Evolutionary conservation across 2,113 vertebrate genomes (phyloP).

Genomic region (Chitala chitala): DNA sequence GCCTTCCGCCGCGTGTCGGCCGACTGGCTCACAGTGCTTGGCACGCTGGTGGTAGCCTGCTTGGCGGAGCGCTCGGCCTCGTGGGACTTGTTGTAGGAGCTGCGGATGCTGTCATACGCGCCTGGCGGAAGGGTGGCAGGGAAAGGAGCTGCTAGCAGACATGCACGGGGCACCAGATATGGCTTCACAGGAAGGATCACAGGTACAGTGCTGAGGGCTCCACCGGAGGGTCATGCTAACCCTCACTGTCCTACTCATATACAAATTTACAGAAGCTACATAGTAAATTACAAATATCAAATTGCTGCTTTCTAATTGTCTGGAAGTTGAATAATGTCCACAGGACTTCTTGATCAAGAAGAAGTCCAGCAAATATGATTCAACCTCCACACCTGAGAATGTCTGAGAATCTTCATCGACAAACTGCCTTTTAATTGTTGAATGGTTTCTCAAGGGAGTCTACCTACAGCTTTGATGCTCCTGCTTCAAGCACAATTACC

Average conservation of each 20-base stretch:
- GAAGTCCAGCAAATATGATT: too few species aligned
- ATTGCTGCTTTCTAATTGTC: too few species aligned
- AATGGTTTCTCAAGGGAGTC: too few species aligned
- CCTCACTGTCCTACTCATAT: too few species aligned
- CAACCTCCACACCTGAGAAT: too few species aligned
- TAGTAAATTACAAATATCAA: too few species aligned
- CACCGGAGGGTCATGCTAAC: neutral
- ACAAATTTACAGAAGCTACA: too few species aligned
- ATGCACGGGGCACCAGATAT: neutral
- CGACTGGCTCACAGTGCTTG: constrained; percentile 74
- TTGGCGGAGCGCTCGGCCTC: constrained; percentile 75
- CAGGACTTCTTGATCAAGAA: too few species aligned
- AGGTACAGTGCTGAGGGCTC: neutral
- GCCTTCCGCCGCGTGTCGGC: constrained; percentile 64
- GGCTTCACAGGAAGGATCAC: neutral
- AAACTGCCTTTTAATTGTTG: too few species aligned
- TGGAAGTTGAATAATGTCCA: too few species aligned
- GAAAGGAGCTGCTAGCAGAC: neutral
- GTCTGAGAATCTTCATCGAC: too few species aligned
- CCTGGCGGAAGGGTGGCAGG: constrained; percentile 54
- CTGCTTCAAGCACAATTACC: constrained; percentile 56
- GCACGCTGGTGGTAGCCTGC: constrained; percentile 57
- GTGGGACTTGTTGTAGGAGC: constrained; percentile 69
- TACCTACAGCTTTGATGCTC: too few species aligned
- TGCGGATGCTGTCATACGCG: constrained; percentile 85